Evolutionary conservation across 1,140 invertebrate genomes (phyloP).

Genomic region (Himalopsyche phryganea): DNA sequence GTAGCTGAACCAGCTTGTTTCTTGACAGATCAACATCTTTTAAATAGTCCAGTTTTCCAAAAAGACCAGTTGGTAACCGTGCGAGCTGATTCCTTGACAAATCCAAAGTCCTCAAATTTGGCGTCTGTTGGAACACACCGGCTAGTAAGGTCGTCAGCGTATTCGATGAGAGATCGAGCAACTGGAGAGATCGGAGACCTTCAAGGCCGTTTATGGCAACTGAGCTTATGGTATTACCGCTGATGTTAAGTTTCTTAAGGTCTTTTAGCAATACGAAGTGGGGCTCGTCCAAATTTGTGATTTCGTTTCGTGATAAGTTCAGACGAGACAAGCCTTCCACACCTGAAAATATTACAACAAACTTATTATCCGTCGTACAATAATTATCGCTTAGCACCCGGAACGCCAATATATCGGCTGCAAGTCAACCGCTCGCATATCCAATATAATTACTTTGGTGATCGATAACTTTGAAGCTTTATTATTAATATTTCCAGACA

Average conservation of each 20-base stretch:
- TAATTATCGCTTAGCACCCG: no score
- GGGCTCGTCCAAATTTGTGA: constrained; percentile 2
- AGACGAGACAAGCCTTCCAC: not conserved
- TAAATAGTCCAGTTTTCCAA: constrained; percentile 6
- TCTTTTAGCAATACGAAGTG: constrained; percentile 13
- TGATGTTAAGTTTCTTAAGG: constrained; percentile 17
- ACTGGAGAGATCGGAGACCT: constrained; percentile 6
- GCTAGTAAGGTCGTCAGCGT: constrained; percentile 5
- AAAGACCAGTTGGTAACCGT: constrained; percentile 5
- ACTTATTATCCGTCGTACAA: not conserved
- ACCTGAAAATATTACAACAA: not conserved
- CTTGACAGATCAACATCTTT: constrained; percentile 12
- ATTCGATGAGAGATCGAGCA: constrained; percentile 18
- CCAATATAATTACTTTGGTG: no score
- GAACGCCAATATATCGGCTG: no score
- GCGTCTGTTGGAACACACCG: constrained; percentile 8
- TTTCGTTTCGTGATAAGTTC: constrained; percentile 9
- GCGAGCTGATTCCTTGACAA: constrained; percentile 11
- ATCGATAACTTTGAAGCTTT: no score
- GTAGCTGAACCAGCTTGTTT: constrained; percentile 18
- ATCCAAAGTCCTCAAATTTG: constrained; percentile 2
- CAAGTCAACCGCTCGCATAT: no score
- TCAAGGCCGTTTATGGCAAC: constrained; percentile 4
- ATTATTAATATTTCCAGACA: no score
- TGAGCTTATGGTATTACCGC: constrained; percentile 7